Evolutionary conservation across 2,797 vertebrate species (phyloP).

Genomic region (Enteromius anoplus): DNA sequence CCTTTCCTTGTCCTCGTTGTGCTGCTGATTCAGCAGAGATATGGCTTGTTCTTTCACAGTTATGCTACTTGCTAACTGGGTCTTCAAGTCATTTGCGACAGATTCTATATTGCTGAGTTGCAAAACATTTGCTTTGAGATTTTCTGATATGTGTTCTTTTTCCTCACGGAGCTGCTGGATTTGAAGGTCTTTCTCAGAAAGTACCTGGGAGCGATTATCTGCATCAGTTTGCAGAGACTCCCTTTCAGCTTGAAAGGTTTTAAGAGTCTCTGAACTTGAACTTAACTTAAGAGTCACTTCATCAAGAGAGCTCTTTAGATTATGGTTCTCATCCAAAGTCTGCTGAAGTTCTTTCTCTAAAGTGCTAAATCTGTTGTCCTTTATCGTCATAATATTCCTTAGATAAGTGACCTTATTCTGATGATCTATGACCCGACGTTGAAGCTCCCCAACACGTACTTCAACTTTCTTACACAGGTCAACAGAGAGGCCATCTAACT

Average conservation of each 20-base stretch:
- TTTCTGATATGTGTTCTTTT: conserved; percentile 80
- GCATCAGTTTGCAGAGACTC: conserved; percentile 79
- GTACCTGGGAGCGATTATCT: conserved; percentile 75
- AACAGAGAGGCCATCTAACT: conserved; percentile 75
- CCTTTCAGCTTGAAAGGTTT: conserved; percentile 83
- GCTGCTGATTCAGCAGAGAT: conserved; percentile 77
- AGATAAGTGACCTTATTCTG: conserved; percentile 74
- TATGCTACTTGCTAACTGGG: conserved; percentile 79
- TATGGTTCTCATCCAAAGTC: conserved; percentile 76
- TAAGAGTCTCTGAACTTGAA: conserved; percentile 81
- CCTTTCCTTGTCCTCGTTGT: conserved; percentile 75
- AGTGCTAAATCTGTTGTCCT: conserved; percentile 75
- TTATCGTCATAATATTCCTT: conserved; percentile 76
- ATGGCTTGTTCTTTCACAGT: conserved; percentile 87
- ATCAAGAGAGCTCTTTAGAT: conserved; percentile 80
- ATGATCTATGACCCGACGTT: conserved; percentile 75
- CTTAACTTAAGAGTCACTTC: conserved; percentile 81
- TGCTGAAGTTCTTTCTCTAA: conserved; percentile 83
- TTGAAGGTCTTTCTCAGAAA: conserved; percentile 83
- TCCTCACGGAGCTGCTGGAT: conserved; percentile 85
- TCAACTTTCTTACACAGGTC: conserved; percentile 79
- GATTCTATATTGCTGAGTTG: conserved; percentile 79
- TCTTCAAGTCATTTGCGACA: conserved; percentile 79
- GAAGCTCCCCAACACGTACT: conserved; percentile 72
- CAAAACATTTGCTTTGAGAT: conserved; percentile 78